Percentiles rank a stretch among this genome's conserved stretches.
Evolutionary conservation across 2,888 invertebrate genomes (phyloP).

Genomic region (Rhingia rostrata): DNA sequence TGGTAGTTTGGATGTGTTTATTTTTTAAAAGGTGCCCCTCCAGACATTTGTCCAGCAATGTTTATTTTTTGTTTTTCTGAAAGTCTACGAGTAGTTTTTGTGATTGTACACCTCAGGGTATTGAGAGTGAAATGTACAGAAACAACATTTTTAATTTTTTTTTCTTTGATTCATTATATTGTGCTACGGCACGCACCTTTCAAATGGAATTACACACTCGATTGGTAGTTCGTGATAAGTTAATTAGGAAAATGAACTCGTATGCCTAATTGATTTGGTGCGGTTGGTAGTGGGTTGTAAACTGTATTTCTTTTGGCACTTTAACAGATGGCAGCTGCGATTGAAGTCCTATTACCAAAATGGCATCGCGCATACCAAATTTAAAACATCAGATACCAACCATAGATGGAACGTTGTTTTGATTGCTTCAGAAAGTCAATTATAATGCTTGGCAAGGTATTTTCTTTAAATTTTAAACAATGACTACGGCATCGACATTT

Average conservation of each 20-base stretch:
- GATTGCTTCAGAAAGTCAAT: too few relatives aligned
- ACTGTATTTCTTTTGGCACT: background rate
- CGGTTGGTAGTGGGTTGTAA: slow-evolving; percentile 5
- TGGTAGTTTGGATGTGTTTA: slow-evolving; percentile 7
- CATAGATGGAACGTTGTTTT: too few relatives aligned
- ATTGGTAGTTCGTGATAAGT: slow-evolving; percentile 33
- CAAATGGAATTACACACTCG: slow-evolving; percentile 37
- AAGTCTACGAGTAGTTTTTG: slow-evolving; percentile 40
- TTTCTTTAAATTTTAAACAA: too few relatives aligned
- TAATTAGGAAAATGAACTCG: slow-evolving; percentile 17
- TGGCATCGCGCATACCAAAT: background rate
- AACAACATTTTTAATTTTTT: slow-evolving; percentile 12
- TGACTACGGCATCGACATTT: too few relatives aligned
- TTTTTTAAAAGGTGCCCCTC: slow-evolving; percentile 6
- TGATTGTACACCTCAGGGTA: slow-evolving; percentile 42
- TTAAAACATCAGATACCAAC: too few relatives aligned
- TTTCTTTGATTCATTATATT: slow-evolving; percentile 8
- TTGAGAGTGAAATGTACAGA: slow-evolving; percentile 40
- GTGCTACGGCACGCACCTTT: slow-evolving; percentile 42
- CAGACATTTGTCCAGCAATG: slow-evolving; percentile 26
- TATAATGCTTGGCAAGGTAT: too few relatives aligned
- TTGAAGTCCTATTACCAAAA: background rate
- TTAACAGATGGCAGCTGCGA: slow-evolving; percentile 2
- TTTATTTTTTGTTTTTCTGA: slow-evolving; percentile 37
- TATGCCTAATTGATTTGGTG: slow-evolving; percentile 6